Evolutionary conservation across 2,797 vertebrate genomes (phyloP).

Genomic region (Thalassophryne amazonica): DNA sequence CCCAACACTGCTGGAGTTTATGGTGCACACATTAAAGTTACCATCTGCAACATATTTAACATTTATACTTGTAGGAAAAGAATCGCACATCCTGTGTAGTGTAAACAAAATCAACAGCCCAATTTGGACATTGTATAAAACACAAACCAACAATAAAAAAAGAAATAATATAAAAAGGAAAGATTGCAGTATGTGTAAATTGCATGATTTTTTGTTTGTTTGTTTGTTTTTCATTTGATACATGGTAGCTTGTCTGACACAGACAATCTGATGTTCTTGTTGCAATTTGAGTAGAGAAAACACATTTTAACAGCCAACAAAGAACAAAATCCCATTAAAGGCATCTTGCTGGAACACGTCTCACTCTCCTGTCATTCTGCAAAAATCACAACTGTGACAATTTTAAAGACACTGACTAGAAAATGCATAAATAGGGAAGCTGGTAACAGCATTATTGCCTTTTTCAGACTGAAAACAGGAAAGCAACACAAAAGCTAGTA

Average conservation of each 20-base stretch:
- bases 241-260: too few species aligned
- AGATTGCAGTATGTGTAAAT: too few species aligned
- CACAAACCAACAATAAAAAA: slow-evolving; percentile 39
- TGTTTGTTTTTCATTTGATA: too few species aligned
- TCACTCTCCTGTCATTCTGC: too few species aligned
- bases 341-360: too few species aligned
- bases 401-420: background rate
- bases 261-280: too few species aligned
- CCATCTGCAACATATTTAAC: slow-evolving; percentile 54
- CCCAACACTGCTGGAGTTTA: slow-evolving; percentile 19
- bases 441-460: slow-evolving; percentile 10
- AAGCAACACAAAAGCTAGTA: slow-evolving; percentile 29
- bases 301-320: too few species aligned
- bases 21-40: slow-evolving; percentile 31
- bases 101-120: slow-evolving; percentile 36
- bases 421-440: slow-evolving; percentile 6
- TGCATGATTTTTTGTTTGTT: background rate
- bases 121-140: slow-evolving; percentile 26
- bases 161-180: too few species aligned
- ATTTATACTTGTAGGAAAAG: slow-evolving; percentile 30
- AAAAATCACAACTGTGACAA: background rate
- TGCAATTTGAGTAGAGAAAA: too few species aligned
- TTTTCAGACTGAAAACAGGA: slow-evolving; percentile 34
- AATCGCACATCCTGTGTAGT: slow-evolving; percentile 41
- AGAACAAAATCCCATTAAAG: too few species aligned